Base-by-base conservation (phyloP, 2,888 invertebrate species). In the Ectobius pallidus region DNA sequence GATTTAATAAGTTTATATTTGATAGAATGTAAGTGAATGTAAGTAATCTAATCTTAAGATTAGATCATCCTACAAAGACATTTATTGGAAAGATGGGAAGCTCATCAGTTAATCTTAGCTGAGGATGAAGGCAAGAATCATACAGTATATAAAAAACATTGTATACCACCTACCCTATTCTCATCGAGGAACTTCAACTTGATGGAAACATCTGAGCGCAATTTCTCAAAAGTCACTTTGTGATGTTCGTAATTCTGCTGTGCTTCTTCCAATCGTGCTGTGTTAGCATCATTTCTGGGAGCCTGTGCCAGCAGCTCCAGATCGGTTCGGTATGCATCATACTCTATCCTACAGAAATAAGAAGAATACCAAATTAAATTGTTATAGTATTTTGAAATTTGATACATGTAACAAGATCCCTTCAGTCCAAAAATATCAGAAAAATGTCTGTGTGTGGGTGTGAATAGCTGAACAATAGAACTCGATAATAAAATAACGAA, bases 131-230 rank as follows among this genome's bases (percentile, higher is more conserved):
- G 34, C 6, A 34, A 34, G 11, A 7, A 34, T 34, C 7, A 34
- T 6, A 34, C 11, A 11, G 34, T 6, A 34, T 34, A 34, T 34
- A 34, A 34, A 34, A 34, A 34, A 6, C 34, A 6, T 6, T 7
- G 7, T 34, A 7, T 11, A 34, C 34, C 6, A 79, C 85, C 84
- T 84, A 97, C 97, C 87, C 96, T 89, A 85, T 99, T 99, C 86
- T 99, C 99, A 85, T 99, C 97, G 79, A 99, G 87, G 84, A 99
- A 94, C 83, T 95, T 93, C 84, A 99, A 90, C 86, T 99, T 99
- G 80, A 99, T 93, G 69, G 93, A 91, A 76, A 98, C 96, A 85
- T 99, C 99, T 74, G 92, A 91, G 69, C 97, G 88, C 75, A 99
- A 87, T 77, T 95, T 93, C 84, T 98, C 97, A 86, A 97, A 99